A percentile compares a stretch with the other conserved stretches of the same genome.
These are phyloP conservation scores for Hydractinia symbiolongicarpus DNA, from an alignment of 30 jellyfish, hydroid and myxozoan species.

Conservation along the genomic window DNA sequence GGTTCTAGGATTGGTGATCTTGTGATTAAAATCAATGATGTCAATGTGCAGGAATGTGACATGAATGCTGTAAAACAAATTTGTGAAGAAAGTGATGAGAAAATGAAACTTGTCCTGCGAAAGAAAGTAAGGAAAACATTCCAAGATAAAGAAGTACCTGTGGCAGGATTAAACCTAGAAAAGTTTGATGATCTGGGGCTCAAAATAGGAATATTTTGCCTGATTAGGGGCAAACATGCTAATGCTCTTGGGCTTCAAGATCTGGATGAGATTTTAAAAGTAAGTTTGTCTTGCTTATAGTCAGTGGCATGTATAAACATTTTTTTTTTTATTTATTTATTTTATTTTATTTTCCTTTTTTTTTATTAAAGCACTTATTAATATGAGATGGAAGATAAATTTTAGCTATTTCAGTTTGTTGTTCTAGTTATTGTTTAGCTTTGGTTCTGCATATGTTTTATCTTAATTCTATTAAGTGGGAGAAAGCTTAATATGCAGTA, in stretches of 20 bases:
- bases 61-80: not conserved
- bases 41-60: constrained; percentile 4
- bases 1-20: not conserved
- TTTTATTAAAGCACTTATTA: no score
- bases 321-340: no score
- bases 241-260: not conserved
- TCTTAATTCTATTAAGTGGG: no score
- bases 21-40: constrained; percentile 2
- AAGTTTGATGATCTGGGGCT: not conserved
- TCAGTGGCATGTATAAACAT: no score
- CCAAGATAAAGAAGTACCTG: not conserved
- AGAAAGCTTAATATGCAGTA: no score
- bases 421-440: no score
- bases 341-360: no score
- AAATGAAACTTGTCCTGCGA: constrained; percentile 1
- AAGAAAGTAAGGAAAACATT: not conserved
- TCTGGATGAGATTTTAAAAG: not conserved
- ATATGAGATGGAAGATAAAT: no score
- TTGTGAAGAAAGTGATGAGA: not conserved
- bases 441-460: no score
- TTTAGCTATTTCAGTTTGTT: no score
- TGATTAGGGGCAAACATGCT: not conserved
- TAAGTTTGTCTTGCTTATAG: not conserved
- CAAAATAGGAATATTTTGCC: not conserved
- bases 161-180: not conserved